phyloP scores from a whole-genome alignment of 2,113 vertebrate species.

The Aspidoscelis tigris region DNA sequence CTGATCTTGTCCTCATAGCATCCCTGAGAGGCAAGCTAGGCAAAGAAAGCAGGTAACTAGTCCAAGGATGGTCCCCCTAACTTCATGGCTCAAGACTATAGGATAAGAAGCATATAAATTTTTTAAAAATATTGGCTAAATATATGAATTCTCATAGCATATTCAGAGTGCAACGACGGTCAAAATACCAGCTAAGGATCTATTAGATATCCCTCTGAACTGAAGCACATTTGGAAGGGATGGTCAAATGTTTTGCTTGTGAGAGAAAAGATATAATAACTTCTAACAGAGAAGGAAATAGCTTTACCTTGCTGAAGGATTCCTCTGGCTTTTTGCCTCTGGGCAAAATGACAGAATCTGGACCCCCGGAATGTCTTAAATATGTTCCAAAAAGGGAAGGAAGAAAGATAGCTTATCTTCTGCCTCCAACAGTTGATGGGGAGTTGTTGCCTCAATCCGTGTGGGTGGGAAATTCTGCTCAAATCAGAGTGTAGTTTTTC shows the following conservation, averaged over 20 bases:
- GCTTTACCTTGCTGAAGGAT: slow-evolving; percentile 3
- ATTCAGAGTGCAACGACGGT: not conserved
- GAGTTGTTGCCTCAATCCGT: not conserved
- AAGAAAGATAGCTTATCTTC: not conserved
- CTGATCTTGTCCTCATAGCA: too few relatives aligned
- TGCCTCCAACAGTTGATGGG: not conserved
- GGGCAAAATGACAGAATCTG: not conserved
- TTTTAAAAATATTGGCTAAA: not conserved
- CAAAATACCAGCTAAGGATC: not conserved
- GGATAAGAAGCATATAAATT: too few relatives aligned
- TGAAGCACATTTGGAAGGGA: not conserved
- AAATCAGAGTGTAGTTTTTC: slow-evolving; percentile 6
- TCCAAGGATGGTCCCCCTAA: not conserved
- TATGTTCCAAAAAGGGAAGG: not conserved
- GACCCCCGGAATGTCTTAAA: not conserved
- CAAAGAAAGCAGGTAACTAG: not conserved
- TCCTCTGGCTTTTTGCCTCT: not conserved
- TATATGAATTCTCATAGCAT: not conserved
- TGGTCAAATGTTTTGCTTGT: not conserved
- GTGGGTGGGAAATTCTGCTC: not conserved
- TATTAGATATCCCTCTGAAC: not conserved
- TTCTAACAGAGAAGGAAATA: not conserved
- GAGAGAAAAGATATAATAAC: not conserved
- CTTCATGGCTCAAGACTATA: not conserved
- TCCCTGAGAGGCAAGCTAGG: too few relatives aligned